Percentiles rank a stretch among this genome's conserved stretches.
Conservation (phyloP, 1,140 invertebrate genomes). For the Drosophila leontia region DNA sequence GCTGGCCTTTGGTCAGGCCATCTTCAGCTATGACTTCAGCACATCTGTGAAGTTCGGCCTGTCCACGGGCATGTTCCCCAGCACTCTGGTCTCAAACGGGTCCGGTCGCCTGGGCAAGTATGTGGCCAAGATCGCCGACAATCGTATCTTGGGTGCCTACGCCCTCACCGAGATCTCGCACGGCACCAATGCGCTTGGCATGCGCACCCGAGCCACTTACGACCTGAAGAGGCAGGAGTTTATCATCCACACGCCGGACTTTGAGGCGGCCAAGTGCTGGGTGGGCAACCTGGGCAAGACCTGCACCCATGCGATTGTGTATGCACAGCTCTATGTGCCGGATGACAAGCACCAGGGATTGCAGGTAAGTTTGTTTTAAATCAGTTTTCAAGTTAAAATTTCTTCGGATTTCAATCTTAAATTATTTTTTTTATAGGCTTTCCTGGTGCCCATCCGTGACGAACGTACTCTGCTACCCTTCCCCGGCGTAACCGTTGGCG, state of each 20-base stretch:
- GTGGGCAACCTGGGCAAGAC: constrained; percentile 89
- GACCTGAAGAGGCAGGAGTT: constrained; percentile 91
- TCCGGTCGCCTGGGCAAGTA: constrained; percentile 87
- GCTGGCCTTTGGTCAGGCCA: constrained; percentile 86
- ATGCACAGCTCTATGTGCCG: constrained; percentile 93
- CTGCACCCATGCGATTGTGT: constrained; percentile 93
- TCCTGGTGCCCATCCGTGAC: constrained; percentile 92
- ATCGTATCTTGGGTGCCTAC: constrained; percentile 90
- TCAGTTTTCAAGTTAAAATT: neutral
- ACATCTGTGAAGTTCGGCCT: constrained; percentile 88
- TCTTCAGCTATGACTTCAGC: constrained; percentile 91
- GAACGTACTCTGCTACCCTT: constrained; percentile 89
- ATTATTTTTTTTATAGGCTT: constrained; percentile 85
- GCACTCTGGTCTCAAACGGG: constrained; percentile 86
- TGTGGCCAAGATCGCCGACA: constrained; percentile 87
- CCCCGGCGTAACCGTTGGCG: constrained; percentile 91
- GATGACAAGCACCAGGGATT: constrained; percentile 91
- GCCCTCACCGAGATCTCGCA: constrained; percentile 94
- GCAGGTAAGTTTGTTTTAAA: constrained; percentile 84
- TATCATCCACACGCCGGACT: constrained; percentile 92
- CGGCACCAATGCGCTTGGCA: constrained; percentile 93
- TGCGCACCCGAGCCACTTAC: constrained; percentile 93
- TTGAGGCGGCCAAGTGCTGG: constrained; percentile 96
- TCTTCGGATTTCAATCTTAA: neutral
- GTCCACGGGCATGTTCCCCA: constrained; percentile 87